Base-by-base conservation (phyloP, 35 echinoderm and acorn worm genomes). In the Eucidaris tribuloides region DNA sequence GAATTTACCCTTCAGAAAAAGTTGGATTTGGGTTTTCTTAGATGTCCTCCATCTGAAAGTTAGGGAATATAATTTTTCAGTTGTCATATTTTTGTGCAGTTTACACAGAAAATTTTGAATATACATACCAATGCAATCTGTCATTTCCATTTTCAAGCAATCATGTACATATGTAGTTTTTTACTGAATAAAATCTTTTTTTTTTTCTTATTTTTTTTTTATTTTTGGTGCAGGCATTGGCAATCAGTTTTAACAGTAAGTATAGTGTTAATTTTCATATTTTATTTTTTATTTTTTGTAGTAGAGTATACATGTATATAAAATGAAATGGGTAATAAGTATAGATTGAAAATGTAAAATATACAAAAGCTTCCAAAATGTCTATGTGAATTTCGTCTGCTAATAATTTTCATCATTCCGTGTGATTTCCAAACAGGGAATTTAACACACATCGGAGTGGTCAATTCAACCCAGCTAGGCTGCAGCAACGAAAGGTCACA, bases 391-490 rank as follows among this genome's bases (percentile, higher is more conserved):
- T 1, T 77, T 43, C 13, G 1, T 50, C 46, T 9, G 18, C 37
- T 17, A 3, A 79, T 2, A 1, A 30, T 1, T 54, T 30, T 64
- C 22, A 35, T 62, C n/a, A n/a, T 33, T 7, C 0, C 39, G 35
- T 62, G 49, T 82, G 48, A 52, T n/a, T 52, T 9, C 9, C 9
- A n/a, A 52, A 35, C 64, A 61, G 61, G 7, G n/a, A n/a, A n/a
- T 84, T 19, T 0, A 7, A 15, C 41, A 38, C 1, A 44, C 59
- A 23, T 11, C 80, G 2, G 35, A 77, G 4, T 90, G 88, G 88
- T 63, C 52, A 90, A 90, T 44, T 65, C 64, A 17, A 90, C 88
- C 5, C 31, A 41, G 37, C 64, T 90, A 4, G 39, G 19, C 19
- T 23, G 64, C 13, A 48, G 7, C 23, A 59, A n/a, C n/a, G n/a